Evolutionary conservation across 2,888 invertebrate genomes (phyloP).

Genomic region (Macrosoma leucophasiata): DNA sequence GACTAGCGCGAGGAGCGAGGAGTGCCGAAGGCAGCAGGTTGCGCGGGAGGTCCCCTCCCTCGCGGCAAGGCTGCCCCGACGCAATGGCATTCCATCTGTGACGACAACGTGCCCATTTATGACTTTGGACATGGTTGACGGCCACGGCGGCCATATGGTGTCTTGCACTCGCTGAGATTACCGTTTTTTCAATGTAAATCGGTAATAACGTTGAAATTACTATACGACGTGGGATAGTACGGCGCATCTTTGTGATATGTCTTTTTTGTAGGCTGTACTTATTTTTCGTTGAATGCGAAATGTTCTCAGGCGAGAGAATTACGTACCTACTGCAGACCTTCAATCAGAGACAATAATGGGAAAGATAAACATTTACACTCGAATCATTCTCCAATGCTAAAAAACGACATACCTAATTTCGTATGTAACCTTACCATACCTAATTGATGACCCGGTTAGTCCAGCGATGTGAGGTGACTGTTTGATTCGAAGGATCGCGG

Average conservation of each 20-base stretch:
- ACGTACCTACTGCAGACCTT: too few relatives aligned
- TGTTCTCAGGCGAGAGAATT: too few relatives aligned
- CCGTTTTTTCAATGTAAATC: conserved; percentile 51
- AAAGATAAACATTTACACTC: too few relatives aligned
- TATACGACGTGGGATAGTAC: conserved; percentile 43
- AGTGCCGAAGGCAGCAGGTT: conserved; percentile 60
- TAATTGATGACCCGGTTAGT: too few relatives aligned
- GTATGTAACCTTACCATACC: too few relatives aligned
- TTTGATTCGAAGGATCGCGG: too few relatives aligned
- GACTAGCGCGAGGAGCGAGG: conserved; percentile 39
- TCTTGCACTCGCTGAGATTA: conserved; percentile 48
- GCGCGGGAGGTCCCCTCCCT: conserved; percentile 38
- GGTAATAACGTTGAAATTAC: conserved; percentile 48
- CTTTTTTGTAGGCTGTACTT: conserved; percentile 4
- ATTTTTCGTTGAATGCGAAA: too few relatives aligned
- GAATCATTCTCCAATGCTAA: too few relatives aligned
- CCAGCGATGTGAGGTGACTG: too few relatives aligned
- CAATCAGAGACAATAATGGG: too few relatives aligned
- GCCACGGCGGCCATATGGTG: conserved; percentile 68
- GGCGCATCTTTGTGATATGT: conserved; percentile 4
- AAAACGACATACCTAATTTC: too few relatives aligned
- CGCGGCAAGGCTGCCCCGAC: conserved; percentile 50
- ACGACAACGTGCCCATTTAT: conserved; percentile 73
- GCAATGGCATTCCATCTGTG: conserved; percentile 65
- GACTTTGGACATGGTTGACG: conserved; percentile 71